These are phyloP conservation scores for Eueides isabella DNA, from an alignment of 1,140 invertebrate genomes.

Conservation along the genomic window DNA sequence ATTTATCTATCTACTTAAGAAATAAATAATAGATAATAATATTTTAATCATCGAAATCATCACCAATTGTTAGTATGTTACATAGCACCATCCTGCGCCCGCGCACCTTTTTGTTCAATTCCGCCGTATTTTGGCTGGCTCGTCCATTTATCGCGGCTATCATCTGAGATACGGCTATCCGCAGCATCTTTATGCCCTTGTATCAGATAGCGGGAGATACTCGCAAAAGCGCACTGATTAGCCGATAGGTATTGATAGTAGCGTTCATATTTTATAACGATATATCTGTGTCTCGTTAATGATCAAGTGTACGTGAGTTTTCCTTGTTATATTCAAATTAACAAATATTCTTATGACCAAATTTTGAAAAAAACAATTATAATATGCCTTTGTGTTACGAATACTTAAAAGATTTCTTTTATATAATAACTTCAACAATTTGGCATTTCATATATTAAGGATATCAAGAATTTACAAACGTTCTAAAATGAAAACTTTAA, in stretches of 20 bases:
- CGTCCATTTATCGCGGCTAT: slow-evolving; percentile 72
- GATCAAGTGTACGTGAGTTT: slow-evolving; percentile 18
- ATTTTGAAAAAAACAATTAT: not conserved
- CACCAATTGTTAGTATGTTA: slow-evolving; percentile 1
- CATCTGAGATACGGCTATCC: slow-evolving; percentile 75
- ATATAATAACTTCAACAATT: too few species aligned
- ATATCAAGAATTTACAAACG: too few species aligned
- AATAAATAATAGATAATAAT: too few species aligned
- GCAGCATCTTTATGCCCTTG: slow-evolving; percentile 68
- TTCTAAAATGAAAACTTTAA: too few species aligned
- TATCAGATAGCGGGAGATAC: slow-evolving; percentile 70
- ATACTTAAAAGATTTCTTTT: too few species aligned
- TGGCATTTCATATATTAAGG: too few species aligned
- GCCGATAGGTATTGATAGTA: slow-evolving; percentile 64
- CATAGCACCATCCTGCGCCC: slow-evolving; percentile 50
- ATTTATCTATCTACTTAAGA: too few species aligned
- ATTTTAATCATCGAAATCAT: not conserved
- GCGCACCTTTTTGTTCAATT: slow-evolving; percentile 71
- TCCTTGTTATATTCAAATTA: not conserved
- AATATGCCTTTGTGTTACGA: too few species aligned
- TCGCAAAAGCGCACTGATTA: slow-evolving; percentile 65
- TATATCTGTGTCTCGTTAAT: slow-evolving; percentile 51
- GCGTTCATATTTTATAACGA: slow-evolving; percentile 58
- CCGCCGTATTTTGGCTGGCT: slow-evolving; percentile 76
- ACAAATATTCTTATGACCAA: not conserved